A percentile compares a stretch with the other conserved stretches of the same genome.
Evolutionary conservation across 1,140 invertebrate genomes (phyloP).

Genomic region (Plutomurus gul): DNA sequence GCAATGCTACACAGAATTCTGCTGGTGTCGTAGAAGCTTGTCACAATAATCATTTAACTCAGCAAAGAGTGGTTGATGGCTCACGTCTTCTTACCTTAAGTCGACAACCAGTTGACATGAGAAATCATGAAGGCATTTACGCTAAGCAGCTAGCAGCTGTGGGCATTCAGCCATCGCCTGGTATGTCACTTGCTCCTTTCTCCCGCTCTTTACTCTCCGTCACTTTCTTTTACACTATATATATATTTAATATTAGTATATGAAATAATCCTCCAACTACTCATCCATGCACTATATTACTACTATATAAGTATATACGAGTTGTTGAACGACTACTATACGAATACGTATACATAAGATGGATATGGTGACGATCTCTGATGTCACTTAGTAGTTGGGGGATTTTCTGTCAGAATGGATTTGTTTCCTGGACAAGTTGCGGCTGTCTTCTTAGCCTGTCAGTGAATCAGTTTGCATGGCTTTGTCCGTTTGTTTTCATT

Average conservation of each 20-base stretch:
- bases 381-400: not conserved
- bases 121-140: constrained; percentile 51
- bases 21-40: constrained; percentile 39
- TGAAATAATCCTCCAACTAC: too few species aligned
- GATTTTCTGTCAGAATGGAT: not conserved
- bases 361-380: not conserved
- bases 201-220: not conserved
- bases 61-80: constrained; percentile 41
- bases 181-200: constrained; percentile 16
- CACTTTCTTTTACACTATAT: too few species aligned
- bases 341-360: too few species aligned
- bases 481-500: not conserved
- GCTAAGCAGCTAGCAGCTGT: constrained; percentile 50
- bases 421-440: not conserved
- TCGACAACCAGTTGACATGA: constrained; percentile 48
- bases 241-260: too few species aligned
- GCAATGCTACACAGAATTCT: not conserved
- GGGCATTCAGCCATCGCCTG: constrained; percentile 50
- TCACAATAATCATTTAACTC: constrained; percentile 51
- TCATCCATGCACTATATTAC: too few species aligned
- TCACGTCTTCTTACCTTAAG: constrained; percentile 46
- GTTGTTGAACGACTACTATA: too few species aligned
- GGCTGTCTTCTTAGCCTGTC: not conserved
- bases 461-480: not conserved
- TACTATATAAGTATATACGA: too few species aligned